Base-by-base conservation (phyloP, 1,140 invertebrate genomes). In the Drosophila ananassae region DNA sequence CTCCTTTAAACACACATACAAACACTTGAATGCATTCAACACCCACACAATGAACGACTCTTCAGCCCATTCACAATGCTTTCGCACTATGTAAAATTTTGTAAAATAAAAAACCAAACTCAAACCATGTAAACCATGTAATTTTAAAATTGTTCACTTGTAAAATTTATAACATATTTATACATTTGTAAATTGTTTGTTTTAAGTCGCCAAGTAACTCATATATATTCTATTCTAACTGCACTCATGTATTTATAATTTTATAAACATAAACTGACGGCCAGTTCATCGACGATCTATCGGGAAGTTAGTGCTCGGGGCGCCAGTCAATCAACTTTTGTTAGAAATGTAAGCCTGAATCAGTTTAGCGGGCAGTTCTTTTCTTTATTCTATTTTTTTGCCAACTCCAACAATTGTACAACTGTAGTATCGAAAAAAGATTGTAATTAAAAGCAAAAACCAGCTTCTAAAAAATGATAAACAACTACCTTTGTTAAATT, bases 71-170 rank as follows among this genome's bases (percentile, higher is more conserved):
- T 87, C 71, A 81, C 81, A 71, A 82, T 77, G 79, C 79, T 81
- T 82, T 82, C 81, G 82, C 82, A 85, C 82, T 82, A 76, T 85
- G 82, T 85, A 90, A 82, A 87, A 90, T 79, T 82, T 89, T 89
- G 83, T 89, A 89, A 64, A 89, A 89, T 76, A 84, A 67, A 61
- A 77, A 63, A 32, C 69, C 24, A 74, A 62, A 53, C 47, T 66
- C 53, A 66, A 68, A 52, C 57, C 66, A 76, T 77, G 57, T 41
- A 64, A 64, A 48, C 81, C 60, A 87, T 87, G 82, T 87, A 87
- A 89, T 85, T 85, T 67, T 87, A 69, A 81, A 77, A 83, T 82
- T 79, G 76, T 87, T 82, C 66, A 57, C 63, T 22, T 84, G 80
- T 84, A 84, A 84, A 83, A 80, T 84, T 76, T 48, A 77, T 77